Conservation (phyloP, 53 echinoderm and acorn worm genomes). For the Hippasteria phrygiana region DNA sequence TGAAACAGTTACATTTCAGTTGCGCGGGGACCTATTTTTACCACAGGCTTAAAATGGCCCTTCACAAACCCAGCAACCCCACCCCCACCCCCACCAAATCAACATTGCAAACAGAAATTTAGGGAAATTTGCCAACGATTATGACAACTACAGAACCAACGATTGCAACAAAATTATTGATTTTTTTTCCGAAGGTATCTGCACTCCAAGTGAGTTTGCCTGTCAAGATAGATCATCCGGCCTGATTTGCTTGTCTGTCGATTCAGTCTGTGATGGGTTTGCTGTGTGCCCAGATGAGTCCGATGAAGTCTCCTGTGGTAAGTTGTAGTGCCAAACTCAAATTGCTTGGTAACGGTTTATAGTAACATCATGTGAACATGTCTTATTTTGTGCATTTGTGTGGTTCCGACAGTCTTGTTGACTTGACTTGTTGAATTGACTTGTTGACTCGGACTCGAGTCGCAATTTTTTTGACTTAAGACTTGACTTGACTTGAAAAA, state of each 20-base stretch:
- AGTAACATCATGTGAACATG: background rate
- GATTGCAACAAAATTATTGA: too few species aligned
- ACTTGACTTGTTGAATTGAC: too few species aligned
- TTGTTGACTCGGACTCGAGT: too few species aligned
- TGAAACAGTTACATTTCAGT: background rate
- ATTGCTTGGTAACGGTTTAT: too few species aligned
- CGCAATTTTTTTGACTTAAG: too few species aligned
- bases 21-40: background rate
- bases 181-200: background rate
- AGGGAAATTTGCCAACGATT: background rate
- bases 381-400: background rate
- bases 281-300: conserved; percentile 4
- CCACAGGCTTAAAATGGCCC: too few species aligned
- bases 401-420: too few species aligned
- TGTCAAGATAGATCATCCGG: conserved; percentile 4
- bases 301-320: conserved; percentile 15
- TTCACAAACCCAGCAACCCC: too few species aligned
- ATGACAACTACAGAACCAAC: too few species aligned
- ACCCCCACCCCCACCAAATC: too few species aligned
- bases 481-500: too few species aligned
- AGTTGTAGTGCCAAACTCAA: background rate
- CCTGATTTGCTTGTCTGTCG: background rate
- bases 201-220: background rate
- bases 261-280: background rate
- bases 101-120: too few species aligned